phyloP scores from a whole-genome alignment of 2,888 invertebrate species.

The Oxystoma pomonae region DNA sequence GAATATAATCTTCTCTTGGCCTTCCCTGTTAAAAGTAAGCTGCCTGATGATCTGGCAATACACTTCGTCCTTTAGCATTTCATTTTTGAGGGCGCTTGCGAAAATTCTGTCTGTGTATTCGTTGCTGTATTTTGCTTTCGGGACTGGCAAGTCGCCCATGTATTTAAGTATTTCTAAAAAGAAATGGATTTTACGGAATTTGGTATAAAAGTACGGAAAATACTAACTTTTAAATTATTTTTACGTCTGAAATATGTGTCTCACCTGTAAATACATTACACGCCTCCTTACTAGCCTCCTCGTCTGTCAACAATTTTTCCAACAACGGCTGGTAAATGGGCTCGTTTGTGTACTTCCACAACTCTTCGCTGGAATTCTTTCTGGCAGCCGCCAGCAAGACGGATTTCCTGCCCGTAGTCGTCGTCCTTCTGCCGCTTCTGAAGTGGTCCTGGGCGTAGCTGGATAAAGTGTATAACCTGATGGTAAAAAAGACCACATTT shows the following conservation, averaged over 20 bases:
- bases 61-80: constrained; percentile 79
- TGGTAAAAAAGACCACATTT: too few species aligned
- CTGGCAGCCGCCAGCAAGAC: constrained; percentile 64
- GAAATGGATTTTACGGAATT: neutral
- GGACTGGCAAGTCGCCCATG: constrained; percentile 91
- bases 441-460: constrained; percentile 83
- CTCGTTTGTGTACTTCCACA: constrained; percentile 80
- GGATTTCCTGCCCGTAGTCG: constrained; percentile 38
- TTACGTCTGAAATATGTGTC: too few species aligned
- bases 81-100: constrained; percentile 67
- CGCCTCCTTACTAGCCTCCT: constrained; percentile 68
- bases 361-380: constrained; percentile 62
- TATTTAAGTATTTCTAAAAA: constrained; percentile 69
- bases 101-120: constrained; percentile 90
- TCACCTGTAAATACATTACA: constrained; percentile 75
- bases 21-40: constrained; percentile 73
- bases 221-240: too few species aligned
- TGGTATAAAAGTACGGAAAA: neutral
- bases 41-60: constrained; percentile 96
- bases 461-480: constrained; percentile 73
- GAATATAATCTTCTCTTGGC: too few species aligned
- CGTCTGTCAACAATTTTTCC: constrained; percentile 67
- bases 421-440: constrained; percentile 44
- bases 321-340: constrained; percentile 80
- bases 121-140: constrained; percentile 68